Conservation (phyloP, 1,140 invertebrate genomes). For the Uloborus diversus region DNA sequence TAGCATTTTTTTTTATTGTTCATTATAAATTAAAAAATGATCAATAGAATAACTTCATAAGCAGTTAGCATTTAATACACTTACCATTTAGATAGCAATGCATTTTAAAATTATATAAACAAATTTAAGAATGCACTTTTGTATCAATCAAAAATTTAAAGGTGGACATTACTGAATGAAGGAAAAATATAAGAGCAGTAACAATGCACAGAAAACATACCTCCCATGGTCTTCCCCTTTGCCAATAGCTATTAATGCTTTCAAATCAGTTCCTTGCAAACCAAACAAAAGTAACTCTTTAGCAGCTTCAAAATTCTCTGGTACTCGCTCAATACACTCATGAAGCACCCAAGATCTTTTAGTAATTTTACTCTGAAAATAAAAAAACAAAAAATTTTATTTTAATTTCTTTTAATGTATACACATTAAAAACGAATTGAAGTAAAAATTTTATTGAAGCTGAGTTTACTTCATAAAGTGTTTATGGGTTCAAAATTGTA, state of each 20-base stretch:
- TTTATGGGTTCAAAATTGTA: not conserved
- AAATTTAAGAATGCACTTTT: too few relatives aligned
- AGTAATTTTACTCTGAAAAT: conserved; percentile 75
- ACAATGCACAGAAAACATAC: conserved; percentile 59
- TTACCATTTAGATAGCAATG: too few relatives aligned
- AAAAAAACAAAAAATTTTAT: not conserved
- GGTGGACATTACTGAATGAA: not conserved
- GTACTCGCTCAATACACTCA: conserved; percentile 80
- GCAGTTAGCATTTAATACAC: too few relatives aligned
- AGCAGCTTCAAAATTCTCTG: conserved; percentile 77
- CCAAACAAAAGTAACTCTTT: conserved; percentile 79
- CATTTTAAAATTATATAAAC: too few relatives aligned
- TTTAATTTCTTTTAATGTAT: not conserved
- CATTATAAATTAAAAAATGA: too few relatives aligned
- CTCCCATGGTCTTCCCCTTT: conserved; percentile 65
- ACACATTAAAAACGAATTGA: not conserved
- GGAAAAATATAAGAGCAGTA: not conserved
- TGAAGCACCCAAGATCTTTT: conserved; percentile 84
- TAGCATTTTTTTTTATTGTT: too few relatives aligned
- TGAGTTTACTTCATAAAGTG: not conserved
- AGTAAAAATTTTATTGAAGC: not conserved
- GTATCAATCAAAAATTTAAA: not conserved
- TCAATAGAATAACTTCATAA: too few relatives aligned
- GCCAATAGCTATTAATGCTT: conserved; percentile 68
- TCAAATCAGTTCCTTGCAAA: conserved; percentile 74